Evolutionary conservation across 1,140 invertebrate species (phyloP).

Genomic region (Trypoxylus dichotomus): DNA sequence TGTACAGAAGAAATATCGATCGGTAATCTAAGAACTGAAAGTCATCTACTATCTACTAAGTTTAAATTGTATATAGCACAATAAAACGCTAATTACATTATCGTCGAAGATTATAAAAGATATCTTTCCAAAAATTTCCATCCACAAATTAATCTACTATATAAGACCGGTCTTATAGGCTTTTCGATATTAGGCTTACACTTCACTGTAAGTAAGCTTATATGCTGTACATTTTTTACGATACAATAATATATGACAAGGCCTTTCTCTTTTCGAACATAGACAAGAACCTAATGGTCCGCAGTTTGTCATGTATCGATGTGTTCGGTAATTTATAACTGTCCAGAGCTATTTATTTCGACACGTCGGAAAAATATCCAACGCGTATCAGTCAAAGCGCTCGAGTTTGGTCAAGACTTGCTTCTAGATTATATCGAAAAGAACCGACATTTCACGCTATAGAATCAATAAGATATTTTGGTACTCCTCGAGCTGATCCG

Average conservation of each 20-base stretch:
- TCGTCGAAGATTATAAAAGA: too few relatives aligned
- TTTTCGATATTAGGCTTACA: too few relatives aligned
- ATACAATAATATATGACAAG: neutral
- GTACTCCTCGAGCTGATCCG: too few relatives aligned
- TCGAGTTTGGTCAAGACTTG: neutral
- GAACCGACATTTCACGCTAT: neutral
- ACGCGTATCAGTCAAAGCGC: neutral
- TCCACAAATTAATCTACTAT: too few relatives aligned
- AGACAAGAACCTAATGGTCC: neutral
- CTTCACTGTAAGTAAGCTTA: neutral
- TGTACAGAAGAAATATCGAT: too few relatives aligned
- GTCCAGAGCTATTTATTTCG: neutral
- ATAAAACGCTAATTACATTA: too few relatives aligned
- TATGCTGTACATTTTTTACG: neutral
- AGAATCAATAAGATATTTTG: neutral
- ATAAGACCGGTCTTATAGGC: too few relatives aligned
- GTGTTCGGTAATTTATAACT: neutral
- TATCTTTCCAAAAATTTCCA: too few relatives aligned
- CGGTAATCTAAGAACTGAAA: too few relatives aligned
- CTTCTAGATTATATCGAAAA: neutral
- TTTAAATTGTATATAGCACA: too few relatives aligned
- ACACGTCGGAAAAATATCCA: neutral
- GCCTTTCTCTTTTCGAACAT: neutral
- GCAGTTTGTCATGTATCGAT: neutral
- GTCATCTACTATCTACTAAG: too few relatives aligned